Evolutionary conservation across 2,888 invertebrate species (phyloP), one percentile per base, ranked within the genome.

Genomic region (Sarcophaga caerulescens): DNA sequence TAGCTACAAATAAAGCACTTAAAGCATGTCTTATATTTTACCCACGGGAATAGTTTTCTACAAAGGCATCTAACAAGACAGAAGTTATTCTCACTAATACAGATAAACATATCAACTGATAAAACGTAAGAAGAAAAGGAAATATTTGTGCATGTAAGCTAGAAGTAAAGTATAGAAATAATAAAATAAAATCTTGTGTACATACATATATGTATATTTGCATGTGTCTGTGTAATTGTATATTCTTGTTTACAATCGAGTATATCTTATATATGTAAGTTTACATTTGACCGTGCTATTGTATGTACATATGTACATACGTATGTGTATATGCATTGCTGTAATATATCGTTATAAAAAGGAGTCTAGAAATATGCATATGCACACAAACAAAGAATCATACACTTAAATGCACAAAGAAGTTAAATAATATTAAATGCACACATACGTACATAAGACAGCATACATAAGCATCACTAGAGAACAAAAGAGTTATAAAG

Each of bases 381-480:
- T 78, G 62, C 77, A 85, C 71, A 59, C 69, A 52, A 19, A 17
- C 75, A 85, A 76, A 70, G 71, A 82, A 82, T 82, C 79, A 85
- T 71, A 76, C 79, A 62, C 85, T 83, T 77, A 74, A 85, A 69
- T 85, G 82, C 79, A 80, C 85, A 85, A 80, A 85, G 82, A 82
- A 81, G 52, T 82, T 57, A 79, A 82, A 82, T 85, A 71, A 68
- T 85, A 85, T 85, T 80, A 85, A 85, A 85, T 63, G 57, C 76
- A 68, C 76, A 85, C 77, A 76, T 35, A 35, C 63, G 5, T 35
- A 71, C 17, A 52, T 17, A 52, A 47, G 14, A 14, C 0, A 4
- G 25, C 35, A 35, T 35, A 35, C 35, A 52, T 17, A 52, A 14
- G 52, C 52, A 52, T 14, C 12, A 17, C 14, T 17, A 52, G 52